Base-by-base conservation (phyloP, 2,113 vertebrate genomes). In the Mormyrus iriodes region DNA sequence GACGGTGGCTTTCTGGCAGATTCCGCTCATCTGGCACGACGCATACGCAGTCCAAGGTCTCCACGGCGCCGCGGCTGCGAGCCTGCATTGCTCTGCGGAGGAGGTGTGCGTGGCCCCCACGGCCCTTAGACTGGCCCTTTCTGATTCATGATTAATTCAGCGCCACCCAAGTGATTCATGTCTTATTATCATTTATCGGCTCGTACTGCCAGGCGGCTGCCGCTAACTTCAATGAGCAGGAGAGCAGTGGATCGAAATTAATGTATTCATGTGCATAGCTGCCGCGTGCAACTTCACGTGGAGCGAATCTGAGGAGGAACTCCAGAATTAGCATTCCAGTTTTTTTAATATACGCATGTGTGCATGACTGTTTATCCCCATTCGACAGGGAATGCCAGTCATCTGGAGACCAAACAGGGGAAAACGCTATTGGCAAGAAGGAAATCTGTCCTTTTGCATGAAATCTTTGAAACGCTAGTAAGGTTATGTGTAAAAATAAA, bases 131-230 rank as follows among this genome's bases (percentile, higher is more conserved):
- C 35, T 46, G 44, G 39, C 44, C 44, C 46, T 49, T 48, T 76
- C 27, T 4, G 87, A 88, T 76, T 88, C 44, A 48, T 69, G 65
- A 46, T 48, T 88, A 31, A 76, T 88, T 88, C 46, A 88, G 8
- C 27, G n/a, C 13, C 12, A 49, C 87, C 46, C 65, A 1, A 88
- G 58, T 88, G 86, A 58, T 65, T 88, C 53, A 58, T 48, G 44
- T 31, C 44, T 49, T 76, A 31, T 51, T 48, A 69, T 27, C 4
- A 51, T 88, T 76, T 73, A 35, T 49, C 27, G 21, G 46, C 46
- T 4, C 13, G 2, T 13, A 17, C 24, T 44, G 84, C 46, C n/a
- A 27, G n/a, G 24, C 49, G 35, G 46, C 42, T 19, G 27, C 21
- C 4, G 49, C 46, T 8, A 24, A 24, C n/a, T 31, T 86, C 44